phyloP scores from a whole-genome alignment of 2,113 vertebrate species.

The Propithecus coquereli region DNA sequence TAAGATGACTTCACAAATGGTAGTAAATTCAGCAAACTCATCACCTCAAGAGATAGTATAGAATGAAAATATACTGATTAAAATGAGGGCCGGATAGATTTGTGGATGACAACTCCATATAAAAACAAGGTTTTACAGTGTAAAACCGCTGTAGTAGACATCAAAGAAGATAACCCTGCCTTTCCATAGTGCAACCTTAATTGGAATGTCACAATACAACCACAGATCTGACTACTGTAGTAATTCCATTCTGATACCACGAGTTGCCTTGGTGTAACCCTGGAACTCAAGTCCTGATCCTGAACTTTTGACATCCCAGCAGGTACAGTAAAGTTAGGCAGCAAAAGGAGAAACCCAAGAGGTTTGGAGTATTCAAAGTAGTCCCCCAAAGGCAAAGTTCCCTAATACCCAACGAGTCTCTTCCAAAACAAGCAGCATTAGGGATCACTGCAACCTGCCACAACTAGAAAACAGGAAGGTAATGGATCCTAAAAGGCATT shows the following conservation, averaged over 20 bases:
- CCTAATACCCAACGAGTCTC: not conserved
- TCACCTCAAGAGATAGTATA: not conserved
- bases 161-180: not conserved
- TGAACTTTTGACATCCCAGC: not conserved
- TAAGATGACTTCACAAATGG: not conserved
- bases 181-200: not conserved
- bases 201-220: not conserved
- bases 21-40: slow-evolving; percentile 38
- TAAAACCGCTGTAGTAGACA: not conserved
- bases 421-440: not conserved
- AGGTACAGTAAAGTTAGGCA: not conserved
- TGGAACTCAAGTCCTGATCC: not conserved
- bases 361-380: not conserved
- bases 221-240: not conserved
- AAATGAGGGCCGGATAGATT: not conserved
- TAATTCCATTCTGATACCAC: not conserved
- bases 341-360: not conserved
- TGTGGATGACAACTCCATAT: not conserved
- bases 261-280: not conserved
- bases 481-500: not conserved
- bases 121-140: not conserved
- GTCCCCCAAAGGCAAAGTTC: not conserved
- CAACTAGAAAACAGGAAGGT: not conserved
- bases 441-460: not conserved
- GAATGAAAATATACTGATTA: slow-evolving; percentile 17